Conservation (phyloP, 2,797 vertebrate species). For the Galagoides demidoff region DNA sequence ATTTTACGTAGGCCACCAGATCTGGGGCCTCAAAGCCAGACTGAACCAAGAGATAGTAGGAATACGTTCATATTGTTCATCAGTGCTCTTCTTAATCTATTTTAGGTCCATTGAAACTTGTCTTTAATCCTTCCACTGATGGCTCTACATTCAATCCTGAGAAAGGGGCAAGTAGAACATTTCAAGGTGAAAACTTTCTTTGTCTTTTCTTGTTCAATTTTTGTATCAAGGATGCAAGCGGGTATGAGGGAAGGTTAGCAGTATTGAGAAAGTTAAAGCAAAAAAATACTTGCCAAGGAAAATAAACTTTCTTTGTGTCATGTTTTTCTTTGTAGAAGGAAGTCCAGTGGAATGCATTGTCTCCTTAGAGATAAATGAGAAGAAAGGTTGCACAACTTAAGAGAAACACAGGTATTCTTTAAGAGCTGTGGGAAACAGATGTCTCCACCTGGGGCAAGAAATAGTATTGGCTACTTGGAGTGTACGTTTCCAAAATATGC, state of each 20-base stretch:
- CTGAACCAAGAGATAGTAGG: neutral
- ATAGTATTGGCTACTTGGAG: neutral
- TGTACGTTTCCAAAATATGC: neutral
- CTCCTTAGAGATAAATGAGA: neutral
- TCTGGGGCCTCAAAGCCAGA: neutral
- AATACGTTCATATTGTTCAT: neutral
- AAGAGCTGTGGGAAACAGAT: neutral
- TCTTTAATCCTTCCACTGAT: neutral
- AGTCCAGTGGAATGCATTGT: neutral
- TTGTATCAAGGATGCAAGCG: neutral
- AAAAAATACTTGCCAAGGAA: neutral
- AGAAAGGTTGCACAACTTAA: neutral
- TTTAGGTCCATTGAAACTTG: neutral
- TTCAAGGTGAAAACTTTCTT: neutral
- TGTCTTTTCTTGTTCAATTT: neutral
- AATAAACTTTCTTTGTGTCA: neutral
- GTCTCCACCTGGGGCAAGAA: neutral
- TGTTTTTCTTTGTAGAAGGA: conserved; percentile 14
- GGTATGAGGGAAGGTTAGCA: neutral
- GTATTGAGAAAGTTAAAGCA: neutral
- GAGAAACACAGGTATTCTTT: neutral
- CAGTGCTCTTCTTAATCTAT: neutral
- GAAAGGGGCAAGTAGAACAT: neutral
- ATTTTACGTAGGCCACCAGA: neutral
- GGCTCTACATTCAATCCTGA: neutral